A percentile compares a stretch with the other conserved stretches of the same genome.
These are phyloP conservation scores for Aleiodes sp. DNA, from an alignment of 1,140 invertebrate species.

Conservation along the genomic window DNA sequence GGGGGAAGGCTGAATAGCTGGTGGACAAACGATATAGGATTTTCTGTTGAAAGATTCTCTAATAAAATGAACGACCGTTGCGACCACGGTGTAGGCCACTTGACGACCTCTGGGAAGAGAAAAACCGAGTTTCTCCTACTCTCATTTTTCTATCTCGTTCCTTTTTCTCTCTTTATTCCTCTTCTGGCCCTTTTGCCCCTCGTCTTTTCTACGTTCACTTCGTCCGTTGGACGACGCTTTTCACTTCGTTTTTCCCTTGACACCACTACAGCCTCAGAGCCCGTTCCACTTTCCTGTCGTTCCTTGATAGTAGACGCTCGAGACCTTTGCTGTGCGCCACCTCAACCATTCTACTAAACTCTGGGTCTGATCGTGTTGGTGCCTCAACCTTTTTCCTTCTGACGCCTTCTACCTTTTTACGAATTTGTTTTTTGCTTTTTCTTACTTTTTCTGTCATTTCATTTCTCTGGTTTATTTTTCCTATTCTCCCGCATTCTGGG, in stretches of 20 bases:
- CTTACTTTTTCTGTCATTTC: background rate
- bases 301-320: background rate
- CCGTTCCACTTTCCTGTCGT: background rate
- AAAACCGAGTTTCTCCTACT: slow-evolving; percentile 25
- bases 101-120: slow-evolving; percentile 48
- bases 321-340: background rate
- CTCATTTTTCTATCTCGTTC: slow-evolving; percentile 43
- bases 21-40: slow-evolving; percentile 58
- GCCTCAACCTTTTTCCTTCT: background rate
- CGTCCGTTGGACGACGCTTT: slow-evolving; percentile 39
- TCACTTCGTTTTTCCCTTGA: slow-evolving; percentile 24
- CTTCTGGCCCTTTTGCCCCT: slow-evolving; percentile 17
- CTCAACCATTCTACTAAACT: slow-evolving; percentile 2
- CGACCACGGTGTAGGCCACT: slow-evolving; percentile 43
- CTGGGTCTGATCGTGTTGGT: background rate
- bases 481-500: too few relatives aligned
- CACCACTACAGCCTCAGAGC: background rate
- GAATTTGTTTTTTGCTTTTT: background rate
- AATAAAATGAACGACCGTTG: slow-evolving; percentile 54
- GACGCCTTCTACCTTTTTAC: background rate
- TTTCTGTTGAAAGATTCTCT: slow-evolving; percentile 53
- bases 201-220: slow-evolving; percentile 34
- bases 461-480: background rate
- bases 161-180: slow-evolving; percentile 32
- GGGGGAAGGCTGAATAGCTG: slow-evolving; percentile 48